These are phyloP conservation scores for mouse (Mus musculus) DNA, from an alignment of 2,113 vertebrate genomes.

Conservation along the genomic window DNA sequence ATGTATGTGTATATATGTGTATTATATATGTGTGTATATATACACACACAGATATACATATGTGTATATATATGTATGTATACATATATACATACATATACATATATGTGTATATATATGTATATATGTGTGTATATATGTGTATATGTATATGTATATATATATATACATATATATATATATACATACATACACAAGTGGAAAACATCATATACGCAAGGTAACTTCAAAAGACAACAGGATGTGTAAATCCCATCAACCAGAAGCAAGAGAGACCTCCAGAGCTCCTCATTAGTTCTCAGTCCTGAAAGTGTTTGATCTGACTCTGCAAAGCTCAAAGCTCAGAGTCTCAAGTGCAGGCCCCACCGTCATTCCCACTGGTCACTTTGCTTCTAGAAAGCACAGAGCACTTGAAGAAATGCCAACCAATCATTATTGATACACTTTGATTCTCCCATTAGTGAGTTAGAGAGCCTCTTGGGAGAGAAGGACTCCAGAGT, in stretches of 20 bases:
- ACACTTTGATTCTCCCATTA: constrained; percentile 78
- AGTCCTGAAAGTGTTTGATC: not conserved
- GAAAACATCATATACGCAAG: not conserved
- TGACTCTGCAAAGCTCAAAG: constrained; percentile 64
- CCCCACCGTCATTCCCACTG: constrained; percentile 62
- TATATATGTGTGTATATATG: no score
- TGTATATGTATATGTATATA: not conserved
- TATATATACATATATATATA: no score
- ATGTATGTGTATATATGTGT: not conserved
- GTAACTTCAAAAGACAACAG: constrained; percentile 30
- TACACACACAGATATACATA: not conserved
- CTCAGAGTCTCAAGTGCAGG: constrained; percentile 41
- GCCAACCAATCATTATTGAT: constrained; percentile 78
- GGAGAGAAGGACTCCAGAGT: not conserved
- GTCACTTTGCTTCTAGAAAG: constrained; percentile 62
- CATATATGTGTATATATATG: not conserved
- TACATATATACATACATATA: not conserved
- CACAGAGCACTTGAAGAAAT: constrained; percentile 64
- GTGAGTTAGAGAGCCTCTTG: constrained; percentile 73
- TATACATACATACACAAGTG: not conserved
- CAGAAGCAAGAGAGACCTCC: not conserved
- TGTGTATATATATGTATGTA: not conserved
- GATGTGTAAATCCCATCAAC: not conserved
- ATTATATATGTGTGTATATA: not conserved
- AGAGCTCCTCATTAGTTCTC: not conserved